phyloP scores from a whole-genome alignment of 1,140 invertebrate species.

The Trichonephila clavipes region DNA sequence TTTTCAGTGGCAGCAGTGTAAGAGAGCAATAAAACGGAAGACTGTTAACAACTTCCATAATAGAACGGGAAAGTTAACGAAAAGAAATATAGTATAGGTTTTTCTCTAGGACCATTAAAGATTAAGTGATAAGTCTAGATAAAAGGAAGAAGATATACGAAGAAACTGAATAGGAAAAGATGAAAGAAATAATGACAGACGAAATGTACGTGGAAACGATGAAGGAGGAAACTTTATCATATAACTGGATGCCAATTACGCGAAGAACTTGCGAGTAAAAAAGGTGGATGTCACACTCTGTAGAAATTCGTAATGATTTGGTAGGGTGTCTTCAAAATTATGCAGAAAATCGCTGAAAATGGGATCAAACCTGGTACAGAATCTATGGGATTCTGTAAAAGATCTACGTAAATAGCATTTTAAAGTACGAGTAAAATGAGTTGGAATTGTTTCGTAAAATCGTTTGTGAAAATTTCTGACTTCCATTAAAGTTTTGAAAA shows the following conservation, averaged over 20 bases:
- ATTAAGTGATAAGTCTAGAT: constrained; percentile 41
- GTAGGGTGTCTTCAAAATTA: neutral
- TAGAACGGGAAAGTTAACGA: constrained; percentile 3
- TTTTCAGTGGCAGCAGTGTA: constrained; percentile 29
- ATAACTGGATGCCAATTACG: constrained; percentile 45
- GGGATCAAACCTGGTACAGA: too few species aligned
- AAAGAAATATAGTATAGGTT: constrained; percentile 7
- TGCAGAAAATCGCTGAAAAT: neutral
- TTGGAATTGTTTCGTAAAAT: too few species aligned
- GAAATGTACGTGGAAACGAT: neutral
- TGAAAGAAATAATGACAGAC: constrained; percentile 12
- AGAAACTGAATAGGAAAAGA: constrained; percentile 31
- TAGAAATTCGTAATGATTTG: neutral
- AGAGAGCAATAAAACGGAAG: constrained; percentile 33
- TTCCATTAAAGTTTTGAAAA: too few species aligned
- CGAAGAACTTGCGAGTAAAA: neutral
- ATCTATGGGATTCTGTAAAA: too few species aligned
- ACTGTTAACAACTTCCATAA: constrained; percentile 36
- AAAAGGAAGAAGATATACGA: constrained; percentile 23
- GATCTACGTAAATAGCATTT: too few species aligned
- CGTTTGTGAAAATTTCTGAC: too few species aligned
- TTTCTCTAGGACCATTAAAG: constrained; percentile 29
- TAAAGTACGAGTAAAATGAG: too few species aligned
- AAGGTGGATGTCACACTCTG: constrained; percentile 29
- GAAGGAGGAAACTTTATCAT: constrained; percentile 47